A percentile compares a stretch with the other conserved stretches of the same genome.
Evolutionary conservation across 2,888 invertebrate species (phyloP).

Genomic region (Drosophila kokeensis): DNA sequence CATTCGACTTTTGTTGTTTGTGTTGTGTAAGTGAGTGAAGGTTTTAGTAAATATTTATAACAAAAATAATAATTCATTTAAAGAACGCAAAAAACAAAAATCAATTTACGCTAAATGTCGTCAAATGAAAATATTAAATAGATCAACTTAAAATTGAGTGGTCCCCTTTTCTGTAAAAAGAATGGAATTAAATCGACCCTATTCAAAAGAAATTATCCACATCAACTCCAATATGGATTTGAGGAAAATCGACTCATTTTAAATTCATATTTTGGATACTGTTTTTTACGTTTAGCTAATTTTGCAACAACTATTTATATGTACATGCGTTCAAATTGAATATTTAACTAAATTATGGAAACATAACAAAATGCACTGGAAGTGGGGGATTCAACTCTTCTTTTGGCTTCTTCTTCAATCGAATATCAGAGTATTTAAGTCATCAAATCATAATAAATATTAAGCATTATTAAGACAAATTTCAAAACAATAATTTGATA

Average conservation of each 20-base stretch:
- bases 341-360: constrained; percentile 27
- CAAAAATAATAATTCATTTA: constrained; percentile 36
- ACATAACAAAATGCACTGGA: constrained; percentile 48
- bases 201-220: neutral
- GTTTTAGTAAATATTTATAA: constrained; percentile 40
- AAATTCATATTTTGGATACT: neutral
- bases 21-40: constrained; percentile 56
- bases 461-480: constrained; percentile 6
- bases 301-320: constrained; percentile 60
- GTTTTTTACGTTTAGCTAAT: constrained; percentile 49
- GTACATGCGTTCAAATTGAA: constrained; percentile 52
- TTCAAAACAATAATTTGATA: constrained; percentile 7
- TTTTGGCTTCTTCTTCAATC: neutral
- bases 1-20: constrained; percentile 51
- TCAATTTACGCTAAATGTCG: constrained; percentile 4
- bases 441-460: neutral
- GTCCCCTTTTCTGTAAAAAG: constrained; percentile 10
- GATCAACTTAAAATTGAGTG: constrained; percentile 14
- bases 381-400: constrained; percentile 6
- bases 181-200: constrained; percentile 6
- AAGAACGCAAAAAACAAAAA: constrained; percentile 46
- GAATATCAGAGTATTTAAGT: neutral
- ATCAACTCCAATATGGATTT: constrained; percentile 5
- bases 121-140: constrained; percentile 8
- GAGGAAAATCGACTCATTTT: constrained; percentile 2